Evolutionary conservation across 1,140 invertebrate species (phyloP), one percentile per base, ranked within the genome.

Genomic region (Matsumurasca onukii): DNA sequence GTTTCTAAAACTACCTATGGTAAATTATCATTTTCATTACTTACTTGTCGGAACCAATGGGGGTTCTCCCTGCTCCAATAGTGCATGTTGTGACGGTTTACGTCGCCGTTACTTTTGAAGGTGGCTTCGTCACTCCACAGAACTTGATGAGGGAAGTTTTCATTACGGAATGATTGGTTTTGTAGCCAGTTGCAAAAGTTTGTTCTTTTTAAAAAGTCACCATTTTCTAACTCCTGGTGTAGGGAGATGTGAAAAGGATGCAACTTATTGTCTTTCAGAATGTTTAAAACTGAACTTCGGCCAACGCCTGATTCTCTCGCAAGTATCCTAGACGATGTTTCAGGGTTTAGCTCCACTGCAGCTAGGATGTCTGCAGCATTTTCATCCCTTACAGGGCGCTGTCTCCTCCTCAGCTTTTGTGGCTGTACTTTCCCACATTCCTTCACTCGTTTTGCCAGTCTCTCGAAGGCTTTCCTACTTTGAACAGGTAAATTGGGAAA

Each of bases 21-120:
- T n/a, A n/a, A n/a, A n/a, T n/a, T n/a, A n/a, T 45, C n/a, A 12
- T 45, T 45, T 45, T 45, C n/a, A 9, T 12, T 45, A 45, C n/a
- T 45, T 45, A 45, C 39, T 45, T 45, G 9, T 45, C 39, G 39
- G 9, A 45, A 45, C 39, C 39, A 45, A 45, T 45, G 39, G 9
- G 39, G 39, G n/a, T 45, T 45, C 39, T 45, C 39, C 39, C n/a
- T 45, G 39, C 39, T 45, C 39, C n/a, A n/a, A 45, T 45, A 45
- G 9, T 45, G 39, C 39, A 45, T 45, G n/a, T 45, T 45, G 39
- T 45, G 39, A 12, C n/a, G 39, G n/a, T 45, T 45, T 45, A 45
- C 39, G 39, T 45, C 39, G n/a, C 39, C 39, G 39, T 45, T 45
- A 9, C 9, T 45, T n/a, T n/a, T n/a, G n/a, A n/a, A n/a, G n/a